Evolutionary conservation across 2,113 vertebrate genomes (phyloP).

Genomic region (Terrapene triunguis): DNA sequence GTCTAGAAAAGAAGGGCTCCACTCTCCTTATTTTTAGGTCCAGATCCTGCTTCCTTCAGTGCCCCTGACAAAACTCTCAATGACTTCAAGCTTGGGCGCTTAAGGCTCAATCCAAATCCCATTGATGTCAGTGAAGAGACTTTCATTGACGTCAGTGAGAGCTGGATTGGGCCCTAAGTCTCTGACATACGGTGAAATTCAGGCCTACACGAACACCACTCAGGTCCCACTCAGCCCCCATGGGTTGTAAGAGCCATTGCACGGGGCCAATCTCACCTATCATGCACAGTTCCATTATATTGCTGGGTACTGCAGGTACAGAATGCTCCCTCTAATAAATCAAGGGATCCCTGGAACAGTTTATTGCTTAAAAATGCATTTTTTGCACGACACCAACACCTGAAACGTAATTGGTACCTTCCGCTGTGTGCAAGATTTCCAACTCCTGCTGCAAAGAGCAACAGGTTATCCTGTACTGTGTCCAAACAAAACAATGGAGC

Average conservation of each 20-base stretch:
- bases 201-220: rapidly evolving
- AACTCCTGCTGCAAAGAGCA: background rate
- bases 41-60: too few species aligned
- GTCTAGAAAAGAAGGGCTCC: background rate
- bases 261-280: background rate
- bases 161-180: rapidly evolving
- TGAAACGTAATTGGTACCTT: background rate
- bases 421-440: background rate
- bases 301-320: background rate
- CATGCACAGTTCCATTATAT: background rate
- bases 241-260: background rate
- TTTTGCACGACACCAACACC: background rate
- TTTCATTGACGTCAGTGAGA: background rate
- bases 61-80: background rate
- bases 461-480: background rate
- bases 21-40: background rate
- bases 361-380: background rate
- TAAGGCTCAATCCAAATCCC: background rate
- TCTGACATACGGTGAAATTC: rapidly evolving
- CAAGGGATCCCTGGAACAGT: rapidly evolving
- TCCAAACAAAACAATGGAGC: background rate
- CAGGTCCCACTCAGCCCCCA: background rate
- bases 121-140: rapidly evolving
- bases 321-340: background rate
- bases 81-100: background rate